phyloP scores from a whole-genome alignment of 2,888 invertebrate species.

The Oscheius sp. region DNA sequence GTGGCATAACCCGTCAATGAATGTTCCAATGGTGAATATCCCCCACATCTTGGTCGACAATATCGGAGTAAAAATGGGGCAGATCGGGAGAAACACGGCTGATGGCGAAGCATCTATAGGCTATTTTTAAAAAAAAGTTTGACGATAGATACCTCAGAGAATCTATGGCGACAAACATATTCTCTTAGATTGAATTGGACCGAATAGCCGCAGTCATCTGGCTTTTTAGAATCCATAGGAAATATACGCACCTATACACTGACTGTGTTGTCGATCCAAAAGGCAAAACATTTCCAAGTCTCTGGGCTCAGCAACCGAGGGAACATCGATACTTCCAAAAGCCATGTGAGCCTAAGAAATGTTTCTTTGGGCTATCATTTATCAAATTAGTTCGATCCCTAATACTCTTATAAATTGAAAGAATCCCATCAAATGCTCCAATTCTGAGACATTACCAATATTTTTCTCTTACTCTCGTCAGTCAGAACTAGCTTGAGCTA shows the following conservation, averaged over 20 bases:
- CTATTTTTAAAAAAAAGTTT: neutral
- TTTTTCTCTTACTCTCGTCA: too few species aligned
- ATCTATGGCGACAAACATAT: constrained; percentile 63
- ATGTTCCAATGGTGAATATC: constrained; percentile 60
- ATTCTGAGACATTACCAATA: too few species aligned
- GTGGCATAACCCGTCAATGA: constrained; percentile 60
- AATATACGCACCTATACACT: constrained; percentile 37
- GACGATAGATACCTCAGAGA: constrained; percentile 53
- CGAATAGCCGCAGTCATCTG: constrained; percentile 66
- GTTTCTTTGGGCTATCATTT: too few species aligned
- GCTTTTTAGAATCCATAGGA: neutral
- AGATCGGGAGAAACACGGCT: constrained; percentile 60
- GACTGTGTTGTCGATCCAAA: constrained; percentile 64
- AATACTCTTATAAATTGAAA: too few species aligned
- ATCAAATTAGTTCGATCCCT: too few species aligned
- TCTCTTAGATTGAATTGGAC: constrained; percentile 69
- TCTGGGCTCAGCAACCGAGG: constrained; percentile 61
- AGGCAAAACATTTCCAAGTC: constrained; percentile 67
- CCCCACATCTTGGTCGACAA: constrained; percentile 64
- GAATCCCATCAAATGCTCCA: too few species aligned
- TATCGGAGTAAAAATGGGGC: constrained; percentile 58
- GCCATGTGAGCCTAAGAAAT: constrained; percentile 65
- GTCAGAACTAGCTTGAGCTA: too few species aligned
- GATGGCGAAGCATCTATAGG: constrained; percentile 60
- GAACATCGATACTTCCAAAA: constrained; percentile 69